A percentile compares a stretch with the other conserved stretches of the same genome.
phyloP scores from a whole-genome alignment of 1,140 invertebrate genomes.

The Anastatus disparis region DNA sequence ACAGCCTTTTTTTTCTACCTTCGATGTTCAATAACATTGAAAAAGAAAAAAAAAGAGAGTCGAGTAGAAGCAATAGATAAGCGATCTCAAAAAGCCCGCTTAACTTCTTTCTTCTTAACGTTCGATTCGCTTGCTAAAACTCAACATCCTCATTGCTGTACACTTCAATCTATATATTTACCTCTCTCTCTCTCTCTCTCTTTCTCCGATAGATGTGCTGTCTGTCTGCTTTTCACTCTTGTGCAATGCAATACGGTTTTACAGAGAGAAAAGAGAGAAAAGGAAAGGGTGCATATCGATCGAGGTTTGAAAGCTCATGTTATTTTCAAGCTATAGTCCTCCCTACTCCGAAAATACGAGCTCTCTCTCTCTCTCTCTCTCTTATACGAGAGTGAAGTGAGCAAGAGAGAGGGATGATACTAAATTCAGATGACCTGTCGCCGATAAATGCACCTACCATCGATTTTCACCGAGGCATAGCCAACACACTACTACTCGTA shows the following conservation, averaged over 20 bases:
- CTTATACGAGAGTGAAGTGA: no score
- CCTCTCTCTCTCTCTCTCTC: no score
- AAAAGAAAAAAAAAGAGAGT: not conserved
- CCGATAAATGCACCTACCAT: constrained; percentile 33
- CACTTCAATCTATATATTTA: not conserved
- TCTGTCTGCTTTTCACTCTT: not conserved
- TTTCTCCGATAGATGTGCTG: not conserved
- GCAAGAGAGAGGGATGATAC: constrained; percentile 39
- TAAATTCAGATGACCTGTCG: constrained; percentile 39
- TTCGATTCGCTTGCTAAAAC: not conserved
- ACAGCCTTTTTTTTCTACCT: no score
- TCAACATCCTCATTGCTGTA: not conserved
- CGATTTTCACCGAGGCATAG: constrained; percentile 8
- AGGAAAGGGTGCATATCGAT: constrained; percentile 30
- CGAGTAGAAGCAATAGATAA: no score
- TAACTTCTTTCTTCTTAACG: constrained; percentile 24
- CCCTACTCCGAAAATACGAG: constrained; percentile 40
- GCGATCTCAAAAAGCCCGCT: constrained; percentile 16
- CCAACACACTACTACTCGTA: not conserved
- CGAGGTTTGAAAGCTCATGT: constrained; percentile 36
- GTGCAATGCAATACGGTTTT: constrained; percentile 5
- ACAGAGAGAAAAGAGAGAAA: not conserved
- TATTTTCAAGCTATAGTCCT: constrained; percentile 42
- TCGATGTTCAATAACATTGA: no score
- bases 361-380: no score